Evolutionary conservation across 2,888 invertebrate species (phyloP).

Genomic region (Ochropleura plecta): DNA sequence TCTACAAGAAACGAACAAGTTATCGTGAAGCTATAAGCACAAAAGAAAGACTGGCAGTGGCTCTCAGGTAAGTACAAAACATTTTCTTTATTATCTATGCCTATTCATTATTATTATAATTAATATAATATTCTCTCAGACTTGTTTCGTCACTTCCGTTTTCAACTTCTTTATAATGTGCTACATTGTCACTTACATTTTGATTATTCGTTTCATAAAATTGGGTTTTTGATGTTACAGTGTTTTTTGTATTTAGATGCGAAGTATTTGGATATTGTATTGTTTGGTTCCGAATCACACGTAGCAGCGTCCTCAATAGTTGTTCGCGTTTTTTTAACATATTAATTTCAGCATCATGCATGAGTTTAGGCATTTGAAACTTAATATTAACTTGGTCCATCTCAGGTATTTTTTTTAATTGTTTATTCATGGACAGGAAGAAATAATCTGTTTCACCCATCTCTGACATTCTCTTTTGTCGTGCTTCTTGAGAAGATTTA

Average conservation of each 20-base stretch:
- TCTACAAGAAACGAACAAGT: conserved; percentile 39
- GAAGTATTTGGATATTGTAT: conserved; percentile 33
- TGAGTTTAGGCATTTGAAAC: conserved; percentile 6
- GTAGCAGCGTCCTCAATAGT: conserved; percentile 32
- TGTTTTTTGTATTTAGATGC: conserved; percentile 27
- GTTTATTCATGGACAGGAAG: conserved; percentile 26
- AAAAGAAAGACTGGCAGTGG: conserved; percentile 36
- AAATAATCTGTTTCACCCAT: conserved; percentile 21
- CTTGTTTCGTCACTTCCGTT: conserved; percentile 16
- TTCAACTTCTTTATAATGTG: conserved; percentile 10
- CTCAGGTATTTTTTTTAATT: conserved; percentile 10
- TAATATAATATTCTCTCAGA: conserved; percentile 29
- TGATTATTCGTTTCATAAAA: conserved; percentile 36
- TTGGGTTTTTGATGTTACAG: conserved; percentile 15
- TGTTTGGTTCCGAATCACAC: conserved; percentile 36
- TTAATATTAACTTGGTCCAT: conserved; percentile 11
- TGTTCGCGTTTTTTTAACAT: conserved; percentile 35
- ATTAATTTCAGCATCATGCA: conserved; percentile 34
- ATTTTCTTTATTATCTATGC: conserved; percentile 15
- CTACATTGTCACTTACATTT: conserved; percentile 36
- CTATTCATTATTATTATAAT: conserved; percentile 10
- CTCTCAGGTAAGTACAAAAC: conserved; percentile 34
- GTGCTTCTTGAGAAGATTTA: conserved; percentile 41
- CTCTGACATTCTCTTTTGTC: conserved; percentile 38
- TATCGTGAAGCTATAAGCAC: conserved; percentile 36